These are phyloP conservation scores for Alligator mississippiensis DNA, from an alignment of 2,113 vertebrate species.

Conservation along the genomic window DNA sequence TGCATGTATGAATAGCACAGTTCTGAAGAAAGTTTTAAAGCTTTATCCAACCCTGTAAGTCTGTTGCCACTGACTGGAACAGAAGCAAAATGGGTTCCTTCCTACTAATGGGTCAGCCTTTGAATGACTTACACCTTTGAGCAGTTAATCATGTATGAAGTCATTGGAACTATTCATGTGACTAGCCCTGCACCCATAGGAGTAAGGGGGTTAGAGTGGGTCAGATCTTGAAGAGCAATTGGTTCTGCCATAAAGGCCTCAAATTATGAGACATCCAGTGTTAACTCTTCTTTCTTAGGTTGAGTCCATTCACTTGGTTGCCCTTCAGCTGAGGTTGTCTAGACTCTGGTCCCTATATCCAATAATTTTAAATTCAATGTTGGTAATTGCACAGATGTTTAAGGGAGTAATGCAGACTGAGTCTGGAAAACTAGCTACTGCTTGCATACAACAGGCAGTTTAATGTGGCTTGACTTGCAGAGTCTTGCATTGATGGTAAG, in stretches of 20 bases:
- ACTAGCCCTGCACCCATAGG: not conserved
- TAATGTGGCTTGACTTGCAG: not conserved
- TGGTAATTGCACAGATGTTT: accelerated
- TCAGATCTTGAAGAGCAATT: not conserved
- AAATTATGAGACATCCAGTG: not conserved
- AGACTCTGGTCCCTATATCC: not conserved
- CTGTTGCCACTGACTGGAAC: accelerated
- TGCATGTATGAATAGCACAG: not conserved
- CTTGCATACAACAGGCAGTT: accelerated
- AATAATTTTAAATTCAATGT: not conserved
- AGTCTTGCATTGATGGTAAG: not conserved
- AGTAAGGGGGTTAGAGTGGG: not conserved
- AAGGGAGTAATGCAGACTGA: not conserved
- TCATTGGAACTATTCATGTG: not conserved
- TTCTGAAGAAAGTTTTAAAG: accelerated
- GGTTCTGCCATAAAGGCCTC: not conserved
- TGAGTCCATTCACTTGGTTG: not conserved
- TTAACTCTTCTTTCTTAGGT: not conserved
- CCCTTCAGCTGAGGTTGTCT: not conserved
- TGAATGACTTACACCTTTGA: accelerated
- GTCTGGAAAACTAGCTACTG: not conserved
- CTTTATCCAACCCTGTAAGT: not conserved
- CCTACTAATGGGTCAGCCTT: not conserved
- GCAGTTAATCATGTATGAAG: not conserved
- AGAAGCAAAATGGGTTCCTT: not conserved